A percentile compares a stretch with the other conserved stretches of the same genome.
Evolutionary conservation across 2,113 vertebrate genomes (phyloP).

Genomic region (Prolemur simus): DNA sequence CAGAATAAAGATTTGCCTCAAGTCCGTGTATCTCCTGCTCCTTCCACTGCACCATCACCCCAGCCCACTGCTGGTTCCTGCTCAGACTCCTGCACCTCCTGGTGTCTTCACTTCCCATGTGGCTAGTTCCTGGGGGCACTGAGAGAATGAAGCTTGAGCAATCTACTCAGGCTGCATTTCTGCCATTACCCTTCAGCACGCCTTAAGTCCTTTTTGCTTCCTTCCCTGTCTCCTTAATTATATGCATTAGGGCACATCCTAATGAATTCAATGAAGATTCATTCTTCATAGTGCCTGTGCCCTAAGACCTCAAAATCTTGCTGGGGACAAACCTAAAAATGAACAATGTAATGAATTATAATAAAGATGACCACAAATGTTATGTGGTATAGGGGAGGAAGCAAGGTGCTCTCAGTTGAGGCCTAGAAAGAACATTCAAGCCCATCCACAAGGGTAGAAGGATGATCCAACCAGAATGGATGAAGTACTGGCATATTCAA

Average conservation of each 20-base stretch:
- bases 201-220: background rate
- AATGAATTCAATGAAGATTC: background rate
- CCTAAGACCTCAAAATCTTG: background rate
- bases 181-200: background rate
- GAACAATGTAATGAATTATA: background rate
- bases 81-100: background rate
- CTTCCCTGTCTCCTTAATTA: background rate
- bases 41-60: background rate
- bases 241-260: background rate
- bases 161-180: background rate
- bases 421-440: background rate
- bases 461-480: background rate
- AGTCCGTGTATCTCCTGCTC: background rate
- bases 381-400: background rate
- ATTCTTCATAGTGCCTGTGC: background rate
- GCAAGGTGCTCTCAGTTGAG: background rate
- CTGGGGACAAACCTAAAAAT: background rate
- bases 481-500: background rate
- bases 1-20: background rate
- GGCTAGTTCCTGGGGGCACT: background rate
- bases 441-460: background rate
- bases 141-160: background rate
- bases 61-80: background rate
- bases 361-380: background rate
- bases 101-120: background rate